Conservation (phyloP, 92 coral and sea anemone species). For the Palythoa grandiflora region DNA sequence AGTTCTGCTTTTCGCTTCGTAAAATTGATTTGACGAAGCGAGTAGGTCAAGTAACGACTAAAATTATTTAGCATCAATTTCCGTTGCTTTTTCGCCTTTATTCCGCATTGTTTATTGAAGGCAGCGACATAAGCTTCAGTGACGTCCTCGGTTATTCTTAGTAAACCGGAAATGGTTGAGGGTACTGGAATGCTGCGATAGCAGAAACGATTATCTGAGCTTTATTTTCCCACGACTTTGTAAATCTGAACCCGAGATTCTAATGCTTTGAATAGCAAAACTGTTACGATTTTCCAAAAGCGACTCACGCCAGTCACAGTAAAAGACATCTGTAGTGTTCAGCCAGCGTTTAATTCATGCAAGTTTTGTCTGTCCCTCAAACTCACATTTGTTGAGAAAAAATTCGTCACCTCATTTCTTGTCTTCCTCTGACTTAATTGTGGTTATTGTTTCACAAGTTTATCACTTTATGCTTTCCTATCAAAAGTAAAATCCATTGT, state of each 20-base stretch:
- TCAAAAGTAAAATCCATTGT: conserved; percentile 15
- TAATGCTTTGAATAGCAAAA: conserved; percentile 11
- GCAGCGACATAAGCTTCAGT: background rate
- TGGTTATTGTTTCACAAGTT: conserved; percentile 1
- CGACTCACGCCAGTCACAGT: background rate
- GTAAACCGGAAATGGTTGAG: conserved; percentile 32
- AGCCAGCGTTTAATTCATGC: background rate
- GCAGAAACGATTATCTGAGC: conserved; percentile 26
- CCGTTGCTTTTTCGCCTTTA: background rate
- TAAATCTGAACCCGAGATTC: background rate
- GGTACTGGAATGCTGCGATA: conserved; percentile 42
- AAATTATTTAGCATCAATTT: background rate
- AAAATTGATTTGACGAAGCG: background rate
- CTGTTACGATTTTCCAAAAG: background rate
- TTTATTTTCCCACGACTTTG: conserved; percentile 33
- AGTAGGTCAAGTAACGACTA: background rate
- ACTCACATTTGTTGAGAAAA: background rate
- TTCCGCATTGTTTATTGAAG: conserved; percentile 40
- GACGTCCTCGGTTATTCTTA: conserved; percentile 25
- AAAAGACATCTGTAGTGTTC: background rate
- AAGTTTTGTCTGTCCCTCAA: background rate
- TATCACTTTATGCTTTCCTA: background rate
- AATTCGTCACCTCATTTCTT: background rate
- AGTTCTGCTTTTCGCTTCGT: background rate
- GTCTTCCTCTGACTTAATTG: background rate